Evolutionary conservation across 2,888 invertebrate species (phyloP), one percentile per base, ranked within the genome.

Genomic region (Salticus scenicus): DNA sequence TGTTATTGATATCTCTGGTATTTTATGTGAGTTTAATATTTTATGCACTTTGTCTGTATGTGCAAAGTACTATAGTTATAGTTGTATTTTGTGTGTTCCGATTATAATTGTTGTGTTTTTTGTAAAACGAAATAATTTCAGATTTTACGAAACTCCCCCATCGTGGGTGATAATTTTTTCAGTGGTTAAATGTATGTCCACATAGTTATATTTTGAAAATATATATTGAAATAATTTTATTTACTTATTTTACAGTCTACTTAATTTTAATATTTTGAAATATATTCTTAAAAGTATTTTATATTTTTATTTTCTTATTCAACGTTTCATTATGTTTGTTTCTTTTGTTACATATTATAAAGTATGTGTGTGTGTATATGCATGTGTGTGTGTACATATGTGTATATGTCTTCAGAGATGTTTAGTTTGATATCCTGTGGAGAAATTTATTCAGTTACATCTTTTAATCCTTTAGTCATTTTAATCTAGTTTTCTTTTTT

Each of bases 101-200:
- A 80, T 67, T 80, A 80, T 78, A 70, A 71, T 63, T 70, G 51
- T 37, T 67, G 67, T 74, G 69, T 80, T 80, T 80, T 78, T 27
- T 24, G 24, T 57, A 57, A 57, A 57, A 24, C 17, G 17, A 57
- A 24, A 57, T 57, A 24, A 17, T 57, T 57, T 57, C 24, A 24
- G 20, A 57, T 17, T 57, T 57, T 47, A 12, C 7, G 17, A 47
- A 47, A 47, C 1, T 24, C 4, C 57, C n/a, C 12, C 57, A 4
- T 12, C 2, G 7, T 57, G 57, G 57, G 57, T 57, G 1, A 57
- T 24, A 12, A n/a, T 24, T 7, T 57, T 57, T 57, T 24, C 24
- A 57, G 1, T 57, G 57, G 12, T 17, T 57, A 57, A 57, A 1
- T 24, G 20, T 24, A 57, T 57, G 4, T 24, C 57, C 24, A 57